Evolutionary conservation across 2,797 vertebrate species (phyloP).

Genomic region (Cynodonichthys magdalenae): DNA sequence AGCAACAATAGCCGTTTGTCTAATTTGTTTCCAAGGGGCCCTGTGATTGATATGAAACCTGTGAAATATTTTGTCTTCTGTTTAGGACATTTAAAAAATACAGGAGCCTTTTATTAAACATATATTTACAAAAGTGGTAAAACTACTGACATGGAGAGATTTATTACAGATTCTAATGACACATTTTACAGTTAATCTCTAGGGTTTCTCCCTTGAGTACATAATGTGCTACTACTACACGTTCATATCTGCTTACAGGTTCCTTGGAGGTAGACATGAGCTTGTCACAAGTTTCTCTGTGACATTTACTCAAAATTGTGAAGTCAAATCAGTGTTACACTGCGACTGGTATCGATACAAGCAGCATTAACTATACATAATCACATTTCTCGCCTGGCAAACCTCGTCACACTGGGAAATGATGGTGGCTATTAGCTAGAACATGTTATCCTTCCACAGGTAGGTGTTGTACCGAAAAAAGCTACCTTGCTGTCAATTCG

Average conservation of each 20-base stretch:
- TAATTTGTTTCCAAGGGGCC: no score
- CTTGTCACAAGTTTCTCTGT: not conserved
- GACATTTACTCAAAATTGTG: not conserved
- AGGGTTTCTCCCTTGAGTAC: not conserved
- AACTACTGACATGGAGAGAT: no score
- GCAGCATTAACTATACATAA: not conserved
- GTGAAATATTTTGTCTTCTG: not conserved
- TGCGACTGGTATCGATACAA: not conserved
- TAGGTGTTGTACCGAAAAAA: not conserved
- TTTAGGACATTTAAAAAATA: not conserved
- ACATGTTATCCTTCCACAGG: slow-evolving; percentile 16
- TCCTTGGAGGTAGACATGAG: not conserved
- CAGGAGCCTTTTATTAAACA: slow-evolving; percentile 3
- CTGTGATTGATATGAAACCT: no score
- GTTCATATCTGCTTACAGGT: not conserved
- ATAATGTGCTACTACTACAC: slow-evolving; percentile 12
- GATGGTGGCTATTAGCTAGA: slow-evolving; percentile 52
- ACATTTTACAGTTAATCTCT: not conserved
- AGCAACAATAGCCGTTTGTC: no score
- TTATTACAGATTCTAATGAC: not conserved
- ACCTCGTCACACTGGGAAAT: slow-evolving; percentile 3
- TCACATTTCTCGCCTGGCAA: not conserved
- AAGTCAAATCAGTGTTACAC: not conserved
- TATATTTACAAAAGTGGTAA: not conserved
- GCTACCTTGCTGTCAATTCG: not conserved